Evolutionary conservation across 2,888 invertebrate genomes (phyloP), one percentile per base, ranked within the genome.

Genomic region (Orthosia gracilis): DNA sequence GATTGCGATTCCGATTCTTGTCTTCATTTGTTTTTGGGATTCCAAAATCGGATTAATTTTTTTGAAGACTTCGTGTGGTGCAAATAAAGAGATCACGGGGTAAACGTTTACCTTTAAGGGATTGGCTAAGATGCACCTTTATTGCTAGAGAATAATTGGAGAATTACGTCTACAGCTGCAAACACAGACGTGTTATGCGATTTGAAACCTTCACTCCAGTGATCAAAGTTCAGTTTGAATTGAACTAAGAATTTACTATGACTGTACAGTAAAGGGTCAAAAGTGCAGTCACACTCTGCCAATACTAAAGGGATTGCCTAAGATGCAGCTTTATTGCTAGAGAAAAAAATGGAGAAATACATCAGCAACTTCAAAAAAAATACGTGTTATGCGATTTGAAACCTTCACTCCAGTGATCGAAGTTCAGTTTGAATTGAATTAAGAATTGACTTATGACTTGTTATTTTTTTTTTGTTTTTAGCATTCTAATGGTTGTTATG

Each of bases 61-160:
- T 26, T 26, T 4, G 0, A n/a, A n/a, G 31, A 31, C 31, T 3
- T 31, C 77, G 77, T 67, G 74, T 76, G 77, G 50, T 85, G 85
- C 84, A 80, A 71, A 80, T 50, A 78, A 73, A 49, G 54, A n/a
- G 79, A 67, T 73, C 79, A 68, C 11, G 55, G 63, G 15, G 52
- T 61, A 71, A 64, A 40, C 58, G 23, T 58, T 9, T 13, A 49
- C 23, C 18, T 72, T 64, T 40, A 4, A 18, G 26, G n/a, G n/a
- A 54, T 23, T 4, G 2, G 15, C 45, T 50, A 31, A 18, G 15
- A 55, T 47, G 31, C 58, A 58, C 26, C 13, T 50, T 55, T 13
- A 45, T 23, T 18, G 2, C 4, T 12, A 58, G 1, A 9, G 2
- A 45, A 62, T 55, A 49, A 65, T 9, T 23, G 15, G 23, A 23